Conservation (phyloP, 1,140 invertebrate species). For the Polypedilum vanderplanki region DNA sequence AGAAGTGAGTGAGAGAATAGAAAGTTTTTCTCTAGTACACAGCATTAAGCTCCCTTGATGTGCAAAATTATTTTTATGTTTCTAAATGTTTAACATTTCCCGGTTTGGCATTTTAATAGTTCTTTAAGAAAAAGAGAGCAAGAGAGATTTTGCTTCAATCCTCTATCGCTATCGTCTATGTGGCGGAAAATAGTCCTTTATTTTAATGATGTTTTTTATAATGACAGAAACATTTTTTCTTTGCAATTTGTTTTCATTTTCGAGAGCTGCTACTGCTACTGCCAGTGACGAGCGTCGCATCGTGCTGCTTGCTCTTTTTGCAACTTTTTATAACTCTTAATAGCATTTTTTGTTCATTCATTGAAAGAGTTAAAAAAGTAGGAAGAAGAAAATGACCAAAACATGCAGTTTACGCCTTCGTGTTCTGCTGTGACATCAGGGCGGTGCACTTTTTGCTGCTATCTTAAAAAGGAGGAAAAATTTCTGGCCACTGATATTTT, state of each 20-base stretch:
- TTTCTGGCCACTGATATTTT: too few relatives aligned
- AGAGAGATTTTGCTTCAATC: not conserved
- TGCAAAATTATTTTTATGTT: constrained; percentile 20
- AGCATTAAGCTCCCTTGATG: constrained; percentile 11
- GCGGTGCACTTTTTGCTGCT: not conserved
- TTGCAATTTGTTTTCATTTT: constrained; percentile 13
- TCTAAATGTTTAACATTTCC: constrained; percentile 14
- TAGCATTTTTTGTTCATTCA: not conserved
- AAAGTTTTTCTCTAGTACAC: not conserved
- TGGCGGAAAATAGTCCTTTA: constrained; percentile 17
- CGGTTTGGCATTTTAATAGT: constrained; percentile 6
- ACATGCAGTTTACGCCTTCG: constrained; percentile 4
- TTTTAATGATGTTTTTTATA: constrained; percentile 11
- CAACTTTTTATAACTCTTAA: not conserved
- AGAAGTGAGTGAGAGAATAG: not conserved
- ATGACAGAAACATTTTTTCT: not conserved
- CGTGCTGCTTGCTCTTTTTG: not conserved
- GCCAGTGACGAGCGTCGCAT: not conserved
- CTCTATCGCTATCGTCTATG: not conserved
- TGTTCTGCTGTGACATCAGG: not conserved
- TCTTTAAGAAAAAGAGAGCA: not conserved
- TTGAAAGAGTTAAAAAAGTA: not conserved
- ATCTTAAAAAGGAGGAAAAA: too few relatives aligned
- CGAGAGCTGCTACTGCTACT: not conserved
- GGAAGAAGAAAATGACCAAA: constrained; percentile 10